Base-by-base conservation (phyloP, 2,113 vertebrate genomes). In the Azemiops feae region DNA sequence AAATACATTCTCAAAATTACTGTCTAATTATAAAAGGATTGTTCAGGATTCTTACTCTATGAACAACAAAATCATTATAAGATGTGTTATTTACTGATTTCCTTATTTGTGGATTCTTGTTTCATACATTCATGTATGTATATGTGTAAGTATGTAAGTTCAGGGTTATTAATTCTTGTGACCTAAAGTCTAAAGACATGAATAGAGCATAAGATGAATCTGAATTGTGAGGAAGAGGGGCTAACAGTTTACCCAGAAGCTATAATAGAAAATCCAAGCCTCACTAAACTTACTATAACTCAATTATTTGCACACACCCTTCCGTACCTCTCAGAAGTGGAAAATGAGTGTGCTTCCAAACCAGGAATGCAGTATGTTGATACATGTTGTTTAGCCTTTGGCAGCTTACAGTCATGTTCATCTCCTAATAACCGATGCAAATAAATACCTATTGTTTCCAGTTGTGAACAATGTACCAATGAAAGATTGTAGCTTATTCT, bases 1-100 rank as follows among this genome's bases (percentile, higher is more conserved):
- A 50, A 95, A 39, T 89, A 93, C 53, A 58, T 95, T 95, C 93
- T 95, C 58, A 96, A 96, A 95, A 96, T 50, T 55, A 64, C 96
- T 39, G n/a, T 45, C 89, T 92, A 27, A 0, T 86, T 57, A 50
- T 25, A 91, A 89, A 81, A 90, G 55, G 57, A 11, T 30, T 74
- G 93, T 27, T 39, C 27, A 39, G 30, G 45, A 39, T 53, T 16
- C 85, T 93, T 91, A 54, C 86, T n/a, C 60, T 90, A 23, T 47
- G 52, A 25, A 27, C 34, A 64, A 89, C 27, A 86, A 69, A 64
- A 50, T 14, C 89, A 88, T 4, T 89, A 25, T 92, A 52, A n/a
- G 53, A 7, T 87, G 54, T 87, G 52, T 54, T 87, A 86, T 81
- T 88, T n/a, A 30, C 69, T 89, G 30, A 57, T 10, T n/a, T 34